Evolutionary conservation across 1,140 invertebrate species (phyloP), one percentile per base, ranked within the genome.

Genomic region (Nephotettix cincticeps): DNA sequence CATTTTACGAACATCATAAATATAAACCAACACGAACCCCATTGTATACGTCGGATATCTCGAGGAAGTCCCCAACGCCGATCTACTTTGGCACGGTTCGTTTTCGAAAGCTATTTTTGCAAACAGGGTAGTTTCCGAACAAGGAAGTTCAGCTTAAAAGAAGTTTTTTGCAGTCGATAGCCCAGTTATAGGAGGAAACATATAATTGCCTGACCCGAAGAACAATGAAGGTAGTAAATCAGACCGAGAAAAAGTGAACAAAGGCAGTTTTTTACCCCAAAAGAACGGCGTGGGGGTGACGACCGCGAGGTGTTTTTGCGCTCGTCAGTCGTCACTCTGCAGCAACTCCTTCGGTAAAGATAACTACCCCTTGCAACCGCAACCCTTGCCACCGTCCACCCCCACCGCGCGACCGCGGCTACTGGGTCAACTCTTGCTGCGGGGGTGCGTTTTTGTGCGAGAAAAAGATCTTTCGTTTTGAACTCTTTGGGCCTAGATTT

Each of bases 201-300:
- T 61, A 61, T 61, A 61, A 61, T 61, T 61, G 56, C 21, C 56
- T 61, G 14, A 61, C 56, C 27, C 56, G 23, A 61, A 61, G 56
- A 61, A 61, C 56, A 61, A 61, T 61, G 25, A 61, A 23, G 21
- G 56, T 61, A 23, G 56, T 61, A 61, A 61, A 61, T 61, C 56
- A 61, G 21, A 11, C 13, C 23, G 23, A 61, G 56, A 61, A 61
- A 61, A 61, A 61, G 4, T 25, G 56, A 27, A 61, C 56, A 61
- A 61, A 61, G 28, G 56, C 56, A 6, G 25, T 61, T 61, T 61
- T 61, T 61, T 21, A 14, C 25, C 56, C 25, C 21, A 28, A 61
- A 23, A 27, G 23, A 61, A 25, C 14, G 13, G 23, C 28, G 56
- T 23, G 56, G 56, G 56, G 56, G 56, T 61, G 25, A 61, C 56